Evolutionary conservation across 2,797 vertebrate genomes (phyloP).

Genomic region (Salmo trutta): DNA sequence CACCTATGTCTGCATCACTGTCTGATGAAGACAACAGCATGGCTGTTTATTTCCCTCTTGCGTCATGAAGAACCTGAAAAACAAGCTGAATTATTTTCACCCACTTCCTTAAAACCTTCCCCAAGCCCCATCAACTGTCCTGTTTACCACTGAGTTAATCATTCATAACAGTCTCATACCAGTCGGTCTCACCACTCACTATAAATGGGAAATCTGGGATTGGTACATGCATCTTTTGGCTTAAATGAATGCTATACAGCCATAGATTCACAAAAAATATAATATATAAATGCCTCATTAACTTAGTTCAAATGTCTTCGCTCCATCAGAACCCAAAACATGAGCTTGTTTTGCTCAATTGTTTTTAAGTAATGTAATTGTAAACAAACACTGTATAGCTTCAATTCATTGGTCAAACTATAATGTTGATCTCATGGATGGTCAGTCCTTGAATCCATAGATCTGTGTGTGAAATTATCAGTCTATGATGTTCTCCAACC

Average conservation of each 20-base stretch:
- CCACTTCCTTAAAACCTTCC: conserved; percentile 47
- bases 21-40: conserved; percentile 50
- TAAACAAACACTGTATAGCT: too few relatives aligned
- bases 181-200: not conserved
- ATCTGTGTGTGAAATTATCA: too few relatives aligned
- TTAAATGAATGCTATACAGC: not conserved
- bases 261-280: not conserved
- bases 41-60: conserved; percentile 46
- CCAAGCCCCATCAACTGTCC: conserved; percentile 29
- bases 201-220: not conserved
- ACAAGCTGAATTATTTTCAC: conserved; percentile 47
- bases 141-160: conserved; percentile 48
- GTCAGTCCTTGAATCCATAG: too few relatives aligned
- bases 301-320: too few relatives aligned
- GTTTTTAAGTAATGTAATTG: too few relatives aligned
- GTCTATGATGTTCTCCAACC: not conserved
- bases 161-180: conserved; percentile 27
- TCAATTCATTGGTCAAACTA: too few relatives aligned
- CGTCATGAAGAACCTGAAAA: conserved; percentile 52
- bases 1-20: conserved; percentile 38
- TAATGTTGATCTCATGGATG: too few relatives aligned
- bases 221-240: not conserved
- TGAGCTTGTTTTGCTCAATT: too few relatives aligned
- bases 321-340: too few relatives aligned
- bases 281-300: not conserved